These are phyloP conservation scores for Nicator chloris DNA, from an alignment of 2,113 vertebrate species.

Conservation along the genomic window DNA sequence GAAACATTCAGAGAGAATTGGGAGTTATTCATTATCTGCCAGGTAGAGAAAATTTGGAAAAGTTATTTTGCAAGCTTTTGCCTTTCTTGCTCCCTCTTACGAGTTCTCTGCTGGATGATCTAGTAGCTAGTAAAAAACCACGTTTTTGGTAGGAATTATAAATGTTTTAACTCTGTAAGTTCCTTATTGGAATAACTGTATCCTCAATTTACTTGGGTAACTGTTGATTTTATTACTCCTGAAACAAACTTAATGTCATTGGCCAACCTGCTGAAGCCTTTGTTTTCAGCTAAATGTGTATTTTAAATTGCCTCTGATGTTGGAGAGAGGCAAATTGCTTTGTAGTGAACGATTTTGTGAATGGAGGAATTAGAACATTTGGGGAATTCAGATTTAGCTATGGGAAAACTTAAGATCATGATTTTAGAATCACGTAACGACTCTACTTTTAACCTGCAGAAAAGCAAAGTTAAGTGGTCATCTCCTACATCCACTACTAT, in stretches of 20 bases:
- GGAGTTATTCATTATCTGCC: not conserved
- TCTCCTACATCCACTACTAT: not conserved
- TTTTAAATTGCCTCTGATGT: not conserved
- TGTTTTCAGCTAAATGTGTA: not conserved
- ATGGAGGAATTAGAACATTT: not conserved
- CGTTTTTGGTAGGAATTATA: not conserved
- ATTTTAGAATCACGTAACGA: not conserved
- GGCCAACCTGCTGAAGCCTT: not conserved
- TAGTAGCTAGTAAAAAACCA: not conserved
- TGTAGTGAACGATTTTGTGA: not conserved
- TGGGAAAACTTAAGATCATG: not conserved
- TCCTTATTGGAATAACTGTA: not conserved
- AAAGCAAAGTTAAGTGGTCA: not conserved
- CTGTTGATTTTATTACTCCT: not conserved
- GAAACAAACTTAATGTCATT: not conserved
- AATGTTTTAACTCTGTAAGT: not conserved
- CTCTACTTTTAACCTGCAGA: not conserved
- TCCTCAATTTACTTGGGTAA: not conserved
- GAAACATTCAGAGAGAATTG: not conserved
- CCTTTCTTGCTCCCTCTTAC: rapidly evolving
- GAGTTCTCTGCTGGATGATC: not conserved
- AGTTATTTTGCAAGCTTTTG: not conserved
- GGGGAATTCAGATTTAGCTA: not conserved
- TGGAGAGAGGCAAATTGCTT: not conserved
- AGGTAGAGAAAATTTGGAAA: not conserved